Evolutionary conservation across 2,797 vertebrate genomes (phyloP), one percentile per base, ranked within the genome.

Genomic region (Alcedo quadribrachys): DNA sequence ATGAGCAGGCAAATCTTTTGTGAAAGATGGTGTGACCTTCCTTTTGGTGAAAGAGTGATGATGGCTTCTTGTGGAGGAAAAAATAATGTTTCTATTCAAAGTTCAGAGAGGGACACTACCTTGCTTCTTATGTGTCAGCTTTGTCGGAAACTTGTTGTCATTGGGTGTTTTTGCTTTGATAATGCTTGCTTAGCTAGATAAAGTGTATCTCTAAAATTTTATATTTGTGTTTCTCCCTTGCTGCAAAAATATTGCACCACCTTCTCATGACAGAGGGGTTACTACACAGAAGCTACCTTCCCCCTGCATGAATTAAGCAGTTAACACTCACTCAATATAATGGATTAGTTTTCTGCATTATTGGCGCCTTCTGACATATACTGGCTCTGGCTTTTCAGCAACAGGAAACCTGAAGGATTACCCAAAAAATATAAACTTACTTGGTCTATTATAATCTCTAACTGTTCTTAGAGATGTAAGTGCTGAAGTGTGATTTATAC

Each of bases 1-100:
- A 97, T n/a, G 73, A 97, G 92, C 87, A 97, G 95, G 96, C 83
- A 97, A 97, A 97, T 97, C 95, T 97, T 97, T 97, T 95, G 77
- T 98, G 96, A 98, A 97, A 97, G 90, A 96, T 96, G 85, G 78
- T 96, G 91, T 96, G 95, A 97, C 96, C 85, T 96, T 97, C 95
- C 67, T 96, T 95, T 94, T 96, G 89, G 80, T 96, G 94, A 95
- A 97, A 95, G 93, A 97, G 96, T 92, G 97, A 97, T 97, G 97
- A 98, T 86, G 92, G 95, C 91, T 96, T 96, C 93, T 96, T 90
- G 53, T 79, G 75, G 93, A 97, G 94, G 67, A 89, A 97, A 95
- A 97, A 98, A 94, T 95, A 97, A 97, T 95, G 86, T 97, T 97
- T 97, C 89, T 88, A 76, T 91, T 96, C 76, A 84, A 88, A 82